A percentile compares a stretch with the other conserved stretches of the same genome.
Conservation (phyloP, 2,888 invertebrate species). For the Pelosia muscerda region DNA sequence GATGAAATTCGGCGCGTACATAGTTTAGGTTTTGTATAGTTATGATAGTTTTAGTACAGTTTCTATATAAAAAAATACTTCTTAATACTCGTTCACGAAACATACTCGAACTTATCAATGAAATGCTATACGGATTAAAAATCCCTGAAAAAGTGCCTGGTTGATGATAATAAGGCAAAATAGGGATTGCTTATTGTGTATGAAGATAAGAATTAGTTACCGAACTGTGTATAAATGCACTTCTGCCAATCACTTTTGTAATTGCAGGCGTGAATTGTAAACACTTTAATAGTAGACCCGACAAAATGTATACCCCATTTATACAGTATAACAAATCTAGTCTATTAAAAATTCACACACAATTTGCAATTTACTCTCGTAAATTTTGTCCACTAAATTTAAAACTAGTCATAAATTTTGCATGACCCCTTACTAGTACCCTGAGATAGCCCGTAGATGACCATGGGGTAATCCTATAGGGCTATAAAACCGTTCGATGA, state of each 20-base stretch:
- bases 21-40: too few relatives aligned
- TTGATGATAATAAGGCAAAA: too few relatives aligned
- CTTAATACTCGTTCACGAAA: too few relatives aligned
- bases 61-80: too few relatives aligned
- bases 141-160: too few relatives aligned
- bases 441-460: conserved; percentile 55
- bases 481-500: conserved; percentile 76
- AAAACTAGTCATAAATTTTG: conserved; percentile 51
- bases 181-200: too few relatives aligned
- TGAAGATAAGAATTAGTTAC: neutral
- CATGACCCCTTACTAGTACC: conserved; percentile 39
- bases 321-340: neutral
- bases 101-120: too few relatives aligned
- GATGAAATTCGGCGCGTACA: neutral
- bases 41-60: too few relatives aligned
- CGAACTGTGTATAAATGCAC: neutral
- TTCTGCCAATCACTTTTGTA: neutral
- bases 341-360: conserved; percentile 46
- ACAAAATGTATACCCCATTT: neutral
- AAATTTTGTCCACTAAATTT: conserved; percentile 41
- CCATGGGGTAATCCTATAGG: conserved; percentile 53
- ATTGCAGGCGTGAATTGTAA: neutral
- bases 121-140: too few relatives aligned
- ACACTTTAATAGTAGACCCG: neutral
- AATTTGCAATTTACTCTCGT: conserved; percentile 44